Conservation (phyloP, 30 jellyfish, hydroid and myxozoan species). For the Clytia hemisphaerica region DNA sequence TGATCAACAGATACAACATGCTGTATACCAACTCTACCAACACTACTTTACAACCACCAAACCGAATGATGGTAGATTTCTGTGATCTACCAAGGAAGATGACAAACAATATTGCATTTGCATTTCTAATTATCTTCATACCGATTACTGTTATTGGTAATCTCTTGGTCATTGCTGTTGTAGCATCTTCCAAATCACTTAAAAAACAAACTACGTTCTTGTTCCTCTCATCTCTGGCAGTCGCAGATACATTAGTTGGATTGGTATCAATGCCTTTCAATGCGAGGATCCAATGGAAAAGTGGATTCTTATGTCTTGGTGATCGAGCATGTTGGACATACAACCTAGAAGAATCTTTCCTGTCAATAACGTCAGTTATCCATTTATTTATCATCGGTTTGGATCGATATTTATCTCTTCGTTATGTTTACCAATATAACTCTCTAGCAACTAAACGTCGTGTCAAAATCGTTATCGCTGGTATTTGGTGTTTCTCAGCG, state of each 20-base stretch:
- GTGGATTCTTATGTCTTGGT: constrained; percentile 17
- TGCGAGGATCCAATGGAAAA: constrained; percentile 6
- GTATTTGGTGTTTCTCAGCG: constrained; percentile 18
- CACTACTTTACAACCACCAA: no score
- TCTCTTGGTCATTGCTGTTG: constrained; percentile 12
- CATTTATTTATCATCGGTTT: constrained; percentile 20
- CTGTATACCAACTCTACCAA: no score
- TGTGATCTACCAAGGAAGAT: no score
- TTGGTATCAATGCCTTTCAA: constrained; percentile 22
- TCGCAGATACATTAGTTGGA: constrained; percentile 27
- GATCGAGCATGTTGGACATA: constrained; percentile 12
- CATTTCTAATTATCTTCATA: not conserved
- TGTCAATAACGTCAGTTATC: constrained; percentile 14
- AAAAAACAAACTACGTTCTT: constrained; percentile 11
- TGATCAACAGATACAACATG: no score
- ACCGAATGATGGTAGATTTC: no score
- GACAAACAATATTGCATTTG: not conserved
- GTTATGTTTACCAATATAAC: not conserved
- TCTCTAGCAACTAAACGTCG: not conserved
- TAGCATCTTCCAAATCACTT: not conserved
- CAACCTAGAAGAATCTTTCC: constrained; percentile 1
- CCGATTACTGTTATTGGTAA: constrained; percentile 27
- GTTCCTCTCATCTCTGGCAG: constrained; percentile 23
- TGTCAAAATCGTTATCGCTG: not conserved
- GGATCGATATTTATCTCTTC: constrained; percentile 18